Evolutionary conservation across 2,797 vertebrate genomes (phyloP).

Genomic region (Centropyge bicolor): DNA sequence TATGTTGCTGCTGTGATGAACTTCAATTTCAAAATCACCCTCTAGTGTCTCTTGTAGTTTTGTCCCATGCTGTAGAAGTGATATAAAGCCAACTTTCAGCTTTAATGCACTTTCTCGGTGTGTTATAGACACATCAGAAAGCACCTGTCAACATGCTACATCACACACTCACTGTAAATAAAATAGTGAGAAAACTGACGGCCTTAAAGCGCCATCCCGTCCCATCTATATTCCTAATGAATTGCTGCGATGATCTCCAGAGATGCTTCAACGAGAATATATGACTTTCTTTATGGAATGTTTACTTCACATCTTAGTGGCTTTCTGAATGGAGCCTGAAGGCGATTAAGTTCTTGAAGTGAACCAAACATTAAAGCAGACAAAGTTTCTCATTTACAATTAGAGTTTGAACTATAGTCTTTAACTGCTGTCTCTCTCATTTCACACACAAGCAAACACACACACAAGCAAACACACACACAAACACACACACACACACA

Average conservation of each 20-base stretch:
- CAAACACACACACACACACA: conserved; percentile 32
- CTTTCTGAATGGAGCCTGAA: conserved; percentile 59
- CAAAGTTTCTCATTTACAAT: conserved; percentile 76
- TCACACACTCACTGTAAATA: conserved; percentile 12
- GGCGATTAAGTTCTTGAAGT: conserved; percentile 71
- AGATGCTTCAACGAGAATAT: conserved; percentile 50
- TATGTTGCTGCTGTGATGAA: not conserved
- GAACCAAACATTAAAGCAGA: conserved; percentile 66
- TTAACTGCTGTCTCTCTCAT: conserved; percentile 60
- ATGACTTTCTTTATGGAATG: conserved; percentile 67
- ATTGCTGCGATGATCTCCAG: conserved; percentile 48
- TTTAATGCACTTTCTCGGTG: conserved; percentile 10
- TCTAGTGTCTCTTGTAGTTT: not conserved
- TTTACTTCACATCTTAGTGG: conserved; percentile 62
- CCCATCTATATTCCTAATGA: conserved; percentile 54
- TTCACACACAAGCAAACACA: conserved; percentile 37
- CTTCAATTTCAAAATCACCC: not conserved
- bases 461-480: conserved; percentile 43
- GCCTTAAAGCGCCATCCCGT: conserved; percentile 56
- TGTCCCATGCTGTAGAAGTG: not conserved
- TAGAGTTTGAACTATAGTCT: conserved; percentile 69
- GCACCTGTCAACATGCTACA: conserved; percentile 51
- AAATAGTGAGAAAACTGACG: conserved; percentile 15
- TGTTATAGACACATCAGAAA: conserved; percentile 26
- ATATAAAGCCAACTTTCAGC: conserved; percentile 6